Evolutionary conservation across 2,888 invertebrate genomes (phyloP), one percentile per base, ranked within the genome.

Genomic region (Minunthozetes semirufus): DNA sequence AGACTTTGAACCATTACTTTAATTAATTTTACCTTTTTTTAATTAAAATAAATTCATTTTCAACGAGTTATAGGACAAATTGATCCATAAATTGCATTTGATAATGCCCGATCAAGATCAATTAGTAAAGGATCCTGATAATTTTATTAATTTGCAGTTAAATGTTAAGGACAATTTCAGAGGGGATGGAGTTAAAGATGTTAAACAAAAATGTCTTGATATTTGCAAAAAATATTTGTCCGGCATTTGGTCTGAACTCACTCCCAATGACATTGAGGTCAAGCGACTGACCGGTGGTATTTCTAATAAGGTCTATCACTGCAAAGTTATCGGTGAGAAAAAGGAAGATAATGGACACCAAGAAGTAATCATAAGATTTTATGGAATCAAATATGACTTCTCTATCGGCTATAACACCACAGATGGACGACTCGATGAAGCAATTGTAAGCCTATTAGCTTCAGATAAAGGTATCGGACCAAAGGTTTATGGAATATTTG

Each of bases 401-500:
- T 27, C 3, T 9, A 56, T 25, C 4, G 27, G 4, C 22, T n/a
- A 5, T 53, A 19, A 72, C 17, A 27, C 6, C 5, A 56, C 13
- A 5, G 29, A 25, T 33, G n/a, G 27, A 8, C 33, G 33, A 17
- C 19, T 72, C 11, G 25, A 53, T 61, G 68, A 73, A 13, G 25
- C 8, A 8, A 27, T 73, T 2, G 13, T 27, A 8, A 11, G 33
- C 8, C 29, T 61, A 0, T 29, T 73, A 1, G 17, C 68, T 8
- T 71, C 68, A 17, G 29, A 72, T 1, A 27, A 29, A 5, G 27
- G 38, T 74, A 86, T 97, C 68, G 97, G 97, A 0, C 97, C 97
- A 0, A 92, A 91, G 81, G 86, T 98, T 13, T 93, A 94, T 83
- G 97, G 98, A 0, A 91, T 98, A 38, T 98, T 97, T 83, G 93